Evolutionary conservation across 2,113 vertebrate species (phyloP), one percentile per base, ranked within the genome.

Genomic region (Aldabrachelys gigantea): DNA sequence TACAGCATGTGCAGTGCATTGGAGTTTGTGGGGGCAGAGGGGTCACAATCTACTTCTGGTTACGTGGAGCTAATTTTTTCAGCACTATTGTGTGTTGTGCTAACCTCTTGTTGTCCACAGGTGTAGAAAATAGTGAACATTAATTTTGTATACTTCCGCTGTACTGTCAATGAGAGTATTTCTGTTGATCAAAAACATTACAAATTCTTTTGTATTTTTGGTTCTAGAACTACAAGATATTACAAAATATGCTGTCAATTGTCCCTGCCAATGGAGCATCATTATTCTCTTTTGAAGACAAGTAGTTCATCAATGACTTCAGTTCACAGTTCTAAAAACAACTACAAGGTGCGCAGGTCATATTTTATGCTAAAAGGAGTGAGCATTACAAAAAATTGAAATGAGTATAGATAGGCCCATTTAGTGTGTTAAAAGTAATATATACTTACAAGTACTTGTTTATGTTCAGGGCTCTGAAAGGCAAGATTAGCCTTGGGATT

Each of bases 401-500:
- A 47, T 89, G 75, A 22, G 93, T 49, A 12, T 84, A 93, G 91
- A 84, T 69, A 94, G 86, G 6, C 31, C 44, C 11, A 80, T 87
- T 95, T n/a, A 8, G 50, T 85, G 54, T 87, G 35, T 85, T 92
- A 95, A 80, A 94, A 94, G 88, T 75, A 90, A 54, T 87, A 84
- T 29, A 27, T 76, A 75, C 76, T 82, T 52, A 81, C 62, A 75
- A 90, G 13, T 49, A 53, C 56, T 89, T 87, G 84, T 78, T 89
- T 96, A 91, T 90, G 87, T 81, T 91, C 72, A 50, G 49, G 78
- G 10, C 59, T 92, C 89, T 92, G 87, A 86, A 96, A 97, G 80
- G 82, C 72, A 95, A 85, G 79, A 84, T 85, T 96, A 94, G 90
- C 96, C 96, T 96, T 94, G 95, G 96, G 88, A 94, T 91, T 90